These are phyloP conservation scores for Mylabris sibirica DNA, from an alignment of 2,888 invertebrate genomes.

Conservation along the genomic window DNA sequence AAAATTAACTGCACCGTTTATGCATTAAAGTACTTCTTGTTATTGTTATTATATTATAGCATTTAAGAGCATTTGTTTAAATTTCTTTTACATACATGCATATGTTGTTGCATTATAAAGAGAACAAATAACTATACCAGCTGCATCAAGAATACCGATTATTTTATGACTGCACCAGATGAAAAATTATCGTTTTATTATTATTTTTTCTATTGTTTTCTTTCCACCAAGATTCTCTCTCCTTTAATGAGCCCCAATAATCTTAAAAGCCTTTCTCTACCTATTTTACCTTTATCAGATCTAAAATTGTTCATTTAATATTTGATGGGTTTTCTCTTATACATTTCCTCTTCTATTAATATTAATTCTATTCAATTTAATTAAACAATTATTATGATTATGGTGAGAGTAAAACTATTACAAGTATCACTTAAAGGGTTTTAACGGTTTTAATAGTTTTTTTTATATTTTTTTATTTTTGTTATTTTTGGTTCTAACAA, in stretches of 20 bases:
- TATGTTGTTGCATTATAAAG: not conserved
- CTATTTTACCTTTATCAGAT: not conserved
- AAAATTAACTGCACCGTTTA: not conserved
- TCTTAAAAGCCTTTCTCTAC: slow-evolving; percentile 8
- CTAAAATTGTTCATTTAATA: not conserved
- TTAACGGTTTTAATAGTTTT: slow-evolving; percentile 1
- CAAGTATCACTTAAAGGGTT: not conserved
- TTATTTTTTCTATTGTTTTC: not conserved
- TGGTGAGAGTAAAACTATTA: not conserved
- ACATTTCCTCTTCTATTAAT: slow-evolving; percentile 2
- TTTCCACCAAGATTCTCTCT: not conserved
- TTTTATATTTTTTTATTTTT: not conserved
- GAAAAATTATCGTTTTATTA: slow-evolving; percentile 2
- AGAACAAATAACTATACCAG: not conserved
- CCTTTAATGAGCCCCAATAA: not conserved
- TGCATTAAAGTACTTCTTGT: not conserved
- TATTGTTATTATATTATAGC: not conserved
- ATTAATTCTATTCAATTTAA: not conserved
- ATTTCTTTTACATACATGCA: not conserved
- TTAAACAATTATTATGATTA: slow-evolving; percentile 6
- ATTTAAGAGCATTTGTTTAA: not conserved
- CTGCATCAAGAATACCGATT: not conserved
- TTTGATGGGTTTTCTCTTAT: not conserved
- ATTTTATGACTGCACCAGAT: slow-evolving; percentile 3
- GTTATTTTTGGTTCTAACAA: not conserved